Base-by-base conservation (phyloP, 1,140 invertebrate genomes). In the Anthonomus grandis region DNA sequence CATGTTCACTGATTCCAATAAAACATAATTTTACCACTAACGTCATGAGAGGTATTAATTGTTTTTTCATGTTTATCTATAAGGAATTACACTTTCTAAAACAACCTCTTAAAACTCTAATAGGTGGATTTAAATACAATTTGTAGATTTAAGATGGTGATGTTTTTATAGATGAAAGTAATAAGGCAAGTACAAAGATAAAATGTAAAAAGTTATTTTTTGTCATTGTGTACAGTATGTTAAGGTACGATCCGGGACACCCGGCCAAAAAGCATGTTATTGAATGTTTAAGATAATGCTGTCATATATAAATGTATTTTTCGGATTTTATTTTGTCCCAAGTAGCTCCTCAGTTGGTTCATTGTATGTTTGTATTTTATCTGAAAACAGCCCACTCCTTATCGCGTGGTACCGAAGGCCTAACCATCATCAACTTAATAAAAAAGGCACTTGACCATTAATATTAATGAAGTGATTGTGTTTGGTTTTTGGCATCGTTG, bases 211-310 rank as follows among this genome's bases (percentile, higher is more conserved):
- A 47, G 3, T 4, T 25, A 15, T 12, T 48, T 31, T 48, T 34
- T 48, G 10, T 48, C 25, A 10, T 12, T 48, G 3, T 17, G 19
- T 50, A 50, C 9, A 15, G 46, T 48, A 36, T 17, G 19, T 50
- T 19, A 48, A 22, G 21, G 18, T 2, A 22, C 37, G 39, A 50
- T 50, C 25, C 39, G 48, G 48, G 48, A 50, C 48, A 50, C 39
- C 39, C 48, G 17, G 48, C 39, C 12, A 50, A 38, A 37, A 34
- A 36, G 1, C 37, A 23, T 31, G 37, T 21, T 2, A 19, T 31
- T 50, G 23, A 23, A 13, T 34, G 15, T 38, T 38, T 50, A 37
- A 38, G 21, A 38, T 34, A 38, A 38, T 13, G 31, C 37, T 15
- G 5, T 9, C 15, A 21, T 36, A 19, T 36, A 38, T 50, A 38